A percentile compares a stretch with the other conserved stretches of the same genome.
Conservation (phyloP, 2,888 invertebrate species). For the Lasioglossum morio region DNA sequence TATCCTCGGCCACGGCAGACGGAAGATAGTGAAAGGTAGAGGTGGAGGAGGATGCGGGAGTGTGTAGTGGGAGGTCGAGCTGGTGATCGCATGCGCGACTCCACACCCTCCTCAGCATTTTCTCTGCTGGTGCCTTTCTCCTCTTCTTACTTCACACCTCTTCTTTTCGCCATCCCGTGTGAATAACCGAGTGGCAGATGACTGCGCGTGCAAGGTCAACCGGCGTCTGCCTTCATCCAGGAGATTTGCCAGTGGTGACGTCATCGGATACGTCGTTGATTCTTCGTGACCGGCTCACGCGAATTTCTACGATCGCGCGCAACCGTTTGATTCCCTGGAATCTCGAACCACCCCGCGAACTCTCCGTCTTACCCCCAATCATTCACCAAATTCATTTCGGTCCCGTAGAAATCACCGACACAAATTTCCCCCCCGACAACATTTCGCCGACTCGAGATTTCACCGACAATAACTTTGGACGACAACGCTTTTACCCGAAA, state of each 20-base stretch:
- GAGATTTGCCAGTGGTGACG: conserved; percentile 65
- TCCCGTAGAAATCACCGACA: no score
- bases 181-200: conserved; percentile 70
- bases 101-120: conserved; percentile 42
- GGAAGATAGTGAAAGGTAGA: conserved; percentile 70
- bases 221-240: conserved; percentile 72
- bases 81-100: conserved; percentile 61
- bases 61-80: conserved; percentile 42
- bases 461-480: no score
- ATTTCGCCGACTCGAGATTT: no score
- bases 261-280: conserved; percentile 57
- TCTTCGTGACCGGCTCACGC: conserved; percentile 43
- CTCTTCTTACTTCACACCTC: conserved; percentile 49
- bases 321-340: conserved; percentile 25
- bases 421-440: no score
- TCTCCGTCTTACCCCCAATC: background rate
- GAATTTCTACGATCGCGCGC: conserved; percentile 43
- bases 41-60: conserved; percentile 34
- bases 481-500: no score
- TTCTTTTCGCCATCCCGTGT: conserved; percentile 57
- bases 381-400: background rate
- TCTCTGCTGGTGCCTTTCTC: conserved; percentile 32
- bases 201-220: conserved; percentile 77
- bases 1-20: conserved; percentile 52
- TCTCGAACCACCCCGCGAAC: background rate